Conservation (phyloP, 2,797 vertebrate genomes). For the Phalloptychus januarius region DNA sequence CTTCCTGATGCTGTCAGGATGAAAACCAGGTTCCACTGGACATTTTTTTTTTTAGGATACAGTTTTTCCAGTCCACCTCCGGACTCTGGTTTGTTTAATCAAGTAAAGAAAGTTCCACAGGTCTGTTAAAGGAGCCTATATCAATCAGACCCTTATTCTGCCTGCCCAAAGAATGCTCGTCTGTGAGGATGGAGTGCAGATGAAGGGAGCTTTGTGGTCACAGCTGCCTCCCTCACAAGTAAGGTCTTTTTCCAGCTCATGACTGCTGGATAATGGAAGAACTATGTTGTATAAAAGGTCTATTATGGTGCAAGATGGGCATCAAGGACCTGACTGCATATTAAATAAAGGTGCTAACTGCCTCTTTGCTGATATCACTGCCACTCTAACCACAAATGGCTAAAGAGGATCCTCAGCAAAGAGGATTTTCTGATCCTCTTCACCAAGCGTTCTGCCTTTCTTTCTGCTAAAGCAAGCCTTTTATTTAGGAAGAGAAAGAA, state of each 20-base stretch:
- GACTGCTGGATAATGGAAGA: constrained; percentile 57
- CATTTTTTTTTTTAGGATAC: constrained; percentile 37
- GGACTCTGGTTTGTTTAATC: constrained; percentile 61
- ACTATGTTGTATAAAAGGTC: constrained; percentile 63
- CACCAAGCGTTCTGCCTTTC: too few relatives aligned
- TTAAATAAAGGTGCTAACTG: constrained; percentile 36
- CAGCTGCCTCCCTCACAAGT: constrained; percentile 76
- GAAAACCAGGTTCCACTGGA: constrained; percentile 45
- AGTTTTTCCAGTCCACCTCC: constrained; percentile 11
- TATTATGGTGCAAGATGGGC: constrained; percentile 36
- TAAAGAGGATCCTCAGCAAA: too few relatives aligned
- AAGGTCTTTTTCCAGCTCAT: constrained; percentile 62
- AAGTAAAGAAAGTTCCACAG: constrained; percentile 61
- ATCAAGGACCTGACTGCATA: constrained; percentile 23
- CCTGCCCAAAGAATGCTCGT: constrained; percentile 51
- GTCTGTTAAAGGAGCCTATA: constrained; percentile 61
- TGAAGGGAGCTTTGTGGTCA: constrained; percentile 72
- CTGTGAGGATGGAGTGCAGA: constrained; percentile 50
- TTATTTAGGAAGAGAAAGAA: too few relatives aligned
- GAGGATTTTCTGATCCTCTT: too few relatives aligned
- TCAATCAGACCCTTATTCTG: constrained; percentile 75
- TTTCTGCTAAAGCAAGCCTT: too few relatives aligned
- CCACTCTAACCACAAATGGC: constrained; percentile 23
- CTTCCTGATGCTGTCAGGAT: constrained; percentile 11
- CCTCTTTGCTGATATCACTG: constrained; percentile 14